Conservation (phyloP, 1,140 invertebrate species). For the Amyelois transitella region DNA sequence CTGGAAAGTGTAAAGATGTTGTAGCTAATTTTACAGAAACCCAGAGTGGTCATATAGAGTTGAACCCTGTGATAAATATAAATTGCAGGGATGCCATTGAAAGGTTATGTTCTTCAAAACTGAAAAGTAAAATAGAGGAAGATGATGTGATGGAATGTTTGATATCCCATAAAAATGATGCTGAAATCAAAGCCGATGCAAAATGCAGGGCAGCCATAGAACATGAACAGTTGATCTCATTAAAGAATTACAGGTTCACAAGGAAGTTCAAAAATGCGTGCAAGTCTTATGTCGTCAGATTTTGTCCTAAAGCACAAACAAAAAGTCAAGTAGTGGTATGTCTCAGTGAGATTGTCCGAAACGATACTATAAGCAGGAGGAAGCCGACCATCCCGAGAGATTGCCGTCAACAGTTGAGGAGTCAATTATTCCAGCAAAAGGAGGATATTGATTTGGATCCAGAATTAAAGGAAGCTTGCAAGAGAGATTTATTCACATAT, state of each 20-base stretch:
- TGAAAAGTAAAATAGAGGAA: conserved; percentile 83
- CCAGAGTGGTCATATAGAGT: conserved; percentile 88
- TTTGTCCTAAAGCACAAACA: conserved; percentile 85
- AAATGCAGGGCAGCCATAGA: conserved; percentile 96
- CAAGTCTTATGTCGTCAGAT: conserved; percentile 85
- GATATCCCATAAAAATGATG: conserved; percentile 93
- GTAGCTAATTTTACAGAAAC: conserved; percentile 93
- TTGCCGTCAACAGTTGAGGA: conserved; percentile 90
- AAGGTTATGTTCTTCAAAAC: conserved; percentile 83
- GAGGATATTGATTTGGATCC: conserved; percentile 92
- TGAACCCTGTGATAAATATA: conserved; percentile 89
- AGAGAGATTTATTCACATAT: conserved; percentile 83
- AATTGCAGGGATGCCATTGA: conserved; percentile 90
- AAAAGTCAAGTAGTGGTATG: conserved; percentile 93
- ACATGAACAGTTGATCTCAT: conserved; percentile 92
- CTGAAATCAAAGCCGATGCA: conserved; percentile 80
- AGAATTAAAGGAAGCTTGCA: conserved; percentile 83
- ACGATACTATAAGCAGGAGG: conserved; percentile 88
- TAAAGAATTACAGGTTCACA: conserved; percentile 96
- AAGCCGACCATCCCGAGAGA: conserved; percentile 87
- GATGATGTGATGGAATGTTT: conserved; percentile 95
- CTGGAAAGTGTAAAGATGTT: conserved; percentile 80
- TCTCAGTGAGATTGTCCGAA: conserved; percentile 90
- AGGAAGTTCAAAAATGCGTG: conserved; percentile 97
- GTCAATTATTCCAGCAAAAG: conserved; percentile 91